These are phyloP conservation scores for Bufotes viridis DNA, from an alignment of 2,797 vertebrate species.

Conservation along the genomic window DNA sequence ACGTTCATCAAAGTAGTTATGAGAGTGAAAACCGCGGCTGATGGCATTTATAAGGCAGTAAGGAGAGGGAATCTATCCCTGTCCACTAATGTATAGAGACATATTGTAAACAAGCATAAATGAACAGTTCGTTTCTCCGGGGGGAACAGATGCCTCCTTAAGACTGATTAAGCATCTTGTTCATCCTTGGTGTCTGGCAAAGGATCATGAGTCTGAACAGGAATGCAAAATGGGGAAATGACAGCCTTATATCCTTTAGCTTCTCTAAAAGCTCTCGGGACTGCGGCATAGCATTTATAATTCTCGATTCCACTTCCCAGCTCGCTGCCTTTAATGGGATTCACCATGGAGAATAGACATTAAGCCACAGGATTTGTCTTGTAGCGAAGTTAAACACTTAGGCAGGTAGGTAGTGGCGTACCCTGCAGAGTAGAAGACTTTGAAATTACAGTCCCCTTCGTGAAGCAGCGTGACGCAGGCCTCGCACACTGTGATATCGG, in stretches of 20 bases:
- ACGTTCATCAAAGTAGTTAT: conserved; percentile 60
- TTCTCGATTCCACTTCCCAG: conserved; percentile 62
- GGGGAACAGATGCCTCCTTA: conserved; percentile 73
- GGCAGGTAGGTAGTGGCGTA: conserved; percentile 23
- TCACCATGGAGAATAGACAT: conserved; percentile 38
- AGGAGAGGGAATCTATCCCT: conserved; percentile 72
- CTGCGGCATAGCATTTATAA: conserved; percentile 62
- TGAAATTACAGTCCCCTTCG: conserved; percentile 33
- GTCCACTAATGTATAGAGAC: conserved; percentile 74
- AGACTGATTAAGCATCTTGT: conserved; percentile 75
- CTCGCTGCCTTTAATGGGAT: neutral
- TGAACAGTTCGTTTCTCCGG: conserved; percentile 70
- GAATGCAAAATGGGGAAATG: conserved; percentile 65
- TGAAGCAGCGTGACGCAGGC: neutral
- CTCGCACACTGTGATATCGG: conserved; percentile 18
- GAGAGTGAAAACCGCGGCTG: conserved; percentile 61
- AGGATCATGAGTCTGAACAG: conserved; percentile 67
- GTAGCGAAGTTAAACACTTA: conserved; percentile 42
- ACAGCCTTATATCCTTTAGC: conserved; percentile 68
- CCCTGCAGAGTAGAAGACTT: conserved; percentile 20
- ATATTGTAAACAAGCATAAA: conserved; percentile 74
- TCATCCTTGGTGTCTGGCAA: conserved; percentile 74
- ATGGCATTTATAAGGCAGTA: conserved; percentile 68
- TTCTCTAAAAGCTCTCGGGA: conserved; percentile 67
- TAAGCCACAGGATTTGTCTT: conserved; percentile 48